Evolutionary conservation across 2,888 invertebrate species (phyloP).

Genomic region (Deroplatys truncata): DNA sequence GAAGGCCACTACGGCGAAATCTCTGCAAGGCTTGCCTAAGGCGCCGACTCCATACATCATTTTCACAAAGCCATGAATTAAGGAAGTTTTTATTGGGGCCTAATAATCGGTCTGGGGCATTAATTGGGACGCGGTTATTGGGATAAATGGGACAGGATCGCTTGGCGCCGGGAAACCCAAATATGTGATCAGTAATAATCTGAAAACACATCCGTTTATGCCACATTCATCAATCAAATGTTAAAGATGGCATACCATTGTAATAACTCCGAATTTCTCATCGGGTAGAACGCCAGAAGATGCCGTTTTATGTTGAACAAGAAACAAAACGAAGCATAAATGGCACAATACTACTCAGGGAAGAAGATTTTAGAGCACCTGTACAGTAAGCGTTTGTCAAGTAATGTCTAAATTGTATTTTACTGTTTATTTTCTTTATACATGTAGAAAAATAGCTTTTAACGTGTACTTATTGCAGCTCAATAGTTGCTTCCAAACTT

Average conservation of each 20-base stretch:
- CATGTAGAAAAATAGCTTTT: no score
- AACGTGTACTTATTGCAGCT: no score
- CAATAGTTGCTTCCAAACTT: no score
- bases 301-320: no score
- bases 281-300: no score
- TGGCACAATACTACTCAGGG: no score
- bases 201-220: neutral
- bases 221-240: neutral
- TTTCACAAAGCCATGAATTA: neutral
- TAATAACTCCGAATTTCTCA: neutral
- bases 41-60: neutral
- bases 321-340: no score
- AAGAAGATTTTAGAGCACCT: no score
- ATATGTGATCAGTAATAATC: neutral
- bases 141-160: neutral
- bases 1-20: neutral
- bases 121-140: neutral
- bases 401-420: no score
- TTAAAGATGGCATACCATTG: neutral
- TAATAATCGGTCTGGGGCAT: neutral
- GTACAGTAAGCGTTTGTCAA: no score
- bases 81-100: neutral
- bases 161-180: neutral
- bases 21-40: neutral
- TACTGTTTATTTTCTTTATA: no score